Evolutionary conservation across 2,797 vertebrate genomes (phyloP).

Genomic region (Notolepis coatsorum): DNA sequence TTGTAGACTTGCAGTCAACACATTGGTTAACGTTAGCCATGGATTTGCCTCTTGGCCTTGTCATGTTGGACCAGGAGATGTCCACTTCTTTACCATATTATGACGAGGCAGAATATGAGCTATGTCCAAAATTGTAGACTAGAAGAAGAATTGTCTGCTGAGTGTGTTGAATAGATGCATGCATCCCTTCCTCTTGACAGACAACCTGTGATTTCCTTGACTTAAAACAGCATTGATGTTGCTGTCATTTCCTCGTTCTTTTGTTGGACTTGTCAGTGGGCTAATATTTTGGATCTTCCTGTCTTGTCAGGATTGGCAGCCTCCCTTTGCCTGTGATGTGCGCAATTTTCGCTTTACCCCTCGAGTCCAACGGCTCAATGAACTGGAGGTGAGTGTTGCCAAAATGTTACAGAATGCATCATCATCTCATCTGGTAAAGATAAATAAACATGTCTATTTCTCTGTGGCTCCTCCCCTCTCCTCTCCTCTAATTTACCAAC

Average conservation of each 20-base stretch:
- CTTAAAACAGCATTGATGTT: not conserved
- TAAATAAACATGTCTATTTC: not conserved
- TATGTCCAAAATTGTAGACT: not conserved
- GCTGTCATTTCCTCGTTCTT: slow-evolving; percentile 6
- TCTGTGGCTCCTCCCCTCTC: slow-evolving; percentile 10
- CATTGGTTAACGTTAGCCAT: rapidly evolving
- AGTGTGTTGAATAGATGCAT: not conserved
- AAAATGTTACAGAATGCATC: not conserved
- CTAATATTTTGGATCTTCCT: slow-evolving; percentile 8
- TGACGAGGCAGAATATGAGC: not conserved
- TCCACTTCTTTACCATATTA: not conserved
- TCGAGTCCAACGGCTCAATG: slow-evolving; percentile 95
- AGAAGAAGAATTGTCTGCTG: not conserved
- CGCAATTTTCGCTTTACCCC: slow-evolving; percentile 97
- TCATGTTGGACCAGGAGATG: not conserved
- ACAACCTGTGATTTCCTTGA: not conserved
- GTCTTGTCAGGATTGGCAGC: slow-evolving; percentile 94
- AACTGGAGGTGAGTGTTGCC: slow-evolving; percentile 89
- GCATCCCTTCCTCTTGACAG: not conserved
- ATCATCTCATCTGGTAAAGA: not conserved
- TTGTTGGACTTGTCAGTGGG: not conserved
- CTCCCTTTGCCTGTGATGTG: slow-evolving; percentile 97
- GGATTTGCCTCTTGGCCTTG: not conserved
- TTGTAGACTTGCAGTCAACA: not conserved
- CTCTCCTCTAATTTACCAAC: slow-evolving; percentile 34